Percentiles rank a stretch among this genome's conserved stretches.
Evolutionary conservation across 2,113 vertebrate genomes (phyloP).

Genomic region (Hemicordylus capensis): DNA sequence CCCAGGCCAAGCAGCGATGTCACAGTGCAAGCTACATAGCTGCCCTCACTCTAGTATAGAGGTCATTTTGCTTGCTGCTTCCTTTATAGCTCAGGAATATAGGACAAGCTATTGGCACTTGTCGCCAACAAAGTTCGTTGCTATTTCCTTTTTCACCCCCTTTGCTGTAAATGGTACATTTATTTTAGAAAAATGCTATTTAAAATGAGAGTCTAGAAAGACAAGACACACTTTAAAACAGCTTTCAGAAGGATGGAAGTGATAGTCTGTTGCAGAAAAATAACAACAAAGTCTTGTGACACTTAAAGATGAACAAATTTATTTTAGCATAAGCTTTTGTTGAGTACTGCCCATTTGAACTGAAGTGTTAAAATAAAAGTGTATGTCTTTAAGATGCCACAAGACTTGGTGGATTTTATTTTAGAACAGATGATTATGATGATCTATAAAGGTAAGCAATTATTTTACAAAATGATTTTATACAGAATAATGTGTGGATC

Average conservation of each 20-base stretch:
- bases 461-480: background rate
- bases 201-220: background rate
- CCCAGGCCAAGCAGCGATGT: constrained; percentile 29
- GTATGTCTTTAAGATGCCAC: no score
- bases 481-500: background rate
- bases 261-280: no score
- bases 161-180: constrained; percentile 43
- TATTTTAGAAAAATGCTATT: constrained; percentile 47
- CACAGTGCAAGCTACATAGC: constrained; percentile 40
- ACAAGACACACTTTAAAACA: no score
- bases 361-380: no score
- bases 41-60: constrained; percentile 49
- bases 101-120: constrained; percentile 3
- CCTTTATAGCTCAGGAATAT: constrained; percentile 53
- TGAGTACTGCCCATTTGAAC: no score
- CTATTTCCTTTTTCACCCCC: constrained; percentile 49
- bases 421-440: background rate
- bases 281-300: no score
- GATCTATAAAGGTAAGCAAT: background rate
- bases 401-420: no score
- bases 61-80: constrained; percentile 51
- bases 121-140: constrained; percentile 58
- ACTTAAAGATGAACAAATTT: no score
- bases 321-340: no score
- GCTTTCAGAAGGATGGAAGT: no score